A percentile compares a stretch with the other conserved stretches of the same genome.
phyloP scores from a whole-genome alignment of 2,888 invertebrate genomes.

The Trimorus sp. region DNA sequence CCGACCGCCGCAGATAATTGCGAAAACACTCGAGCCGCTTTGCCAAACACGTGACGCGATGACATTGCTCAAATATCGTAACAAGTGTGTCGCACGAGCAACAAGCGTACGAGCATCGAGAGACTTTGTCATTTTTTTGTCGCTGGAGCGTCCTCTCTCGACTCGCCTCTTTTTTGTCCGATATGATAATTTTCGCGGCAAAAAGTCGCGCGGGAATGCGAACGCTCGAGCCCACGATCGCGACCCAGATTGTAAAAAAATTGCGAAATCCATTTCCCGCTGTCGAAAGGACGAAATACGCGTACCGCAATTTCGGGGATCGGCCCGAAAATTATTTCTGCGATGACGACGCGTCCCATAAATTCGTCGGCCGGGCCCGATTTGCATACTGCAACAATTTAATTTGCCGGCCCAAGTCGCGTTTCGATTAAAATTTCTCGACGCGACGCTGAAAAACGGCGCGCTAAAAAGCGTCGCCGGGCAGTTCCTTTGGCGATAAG shows the following conservation, averaged over 20 bases:
- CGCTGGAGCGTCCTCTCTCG: background rate
- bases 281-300: too few species aligned
- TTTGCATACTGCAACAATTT: too few species aligned
- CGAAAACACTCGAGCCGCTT: conserved; percentile 34
- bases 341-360: too few species aligned
- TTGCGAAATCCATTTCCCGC: too few species aligned
- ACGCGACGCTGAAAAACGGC: conserved; percentile 4
- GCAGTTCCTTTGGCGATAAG: conserved; percentile 35
- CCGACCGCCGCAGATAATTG: conserved; percentile 19
- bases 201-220: too few species aligned
- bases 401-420: background rate
- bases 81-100: conserved; percentile 29
- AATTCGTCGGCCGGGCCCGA: background rate
- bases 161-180: background rate
- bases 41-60: conserved; percentile 30
- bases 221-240: too few species aligned
- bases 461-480: conserved; percentile 25
- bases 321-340: too few species aligned
- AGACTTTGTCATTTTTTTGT: conserved; percentile 5
- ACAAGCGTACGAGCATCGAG: conserved; percentile 23
- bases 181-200: background rate
- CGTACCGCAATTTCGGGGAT: too few species aligned
- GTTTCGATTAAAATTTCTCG: background rate
- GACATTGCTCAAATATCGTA: conserved; percentile 36
- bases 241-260: too few species aligned